Conservation (phyloP, 2,888 invertebrate genomes). For the Drosophila differens region DNA sequence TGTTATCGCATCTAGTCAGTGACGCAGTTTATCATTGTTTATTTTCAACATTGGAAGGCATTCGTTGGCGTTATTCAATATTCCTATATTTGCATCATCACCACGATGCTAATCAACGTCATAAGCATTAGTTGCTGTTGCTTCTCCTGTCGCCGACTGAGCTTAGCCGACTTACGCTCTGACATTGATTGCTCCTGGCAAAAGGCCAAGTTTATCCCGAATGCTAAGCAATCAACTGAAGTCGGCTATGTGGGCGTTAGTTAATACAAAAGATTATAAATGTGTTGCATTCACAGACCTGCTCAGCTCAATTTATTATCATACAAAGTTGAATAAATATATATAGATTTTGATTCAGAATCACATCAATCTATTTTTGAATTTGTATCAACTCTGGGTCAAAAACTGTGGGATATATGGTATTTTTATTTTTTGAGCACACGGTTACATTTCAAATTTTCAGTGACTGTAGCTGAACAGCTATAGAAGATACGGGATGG, state of each 20-base stretch:
- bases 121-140: neutral
- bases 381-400: neutral
- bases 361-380: neutral
- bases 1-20: slow-evolving; percentile 14
- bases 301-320: neutral
- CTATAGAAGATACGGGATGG: neutral
- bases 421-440: no score
- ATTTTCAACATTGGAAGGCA: slow-evolving; percentile 17
- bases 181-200: slow-evolving; percentile 7
- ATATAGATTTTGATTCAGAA: neutral
- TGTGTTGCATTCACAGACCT: neutral
- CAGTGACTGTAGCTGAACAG: no score
- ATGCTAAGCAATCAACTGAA: neutral
- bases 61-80: slow-evolving; percentile 7
- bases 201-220: neutral
- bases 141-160: neutral
- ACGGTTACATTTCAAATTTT: no score
- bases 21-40: slow-evolving; percentile 28
- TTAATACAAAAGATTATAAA: neutral
- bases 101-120: neutral
- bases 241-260: slow-evolving; percentile 2
- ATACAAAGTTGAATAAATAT: neutral
- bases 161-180: slow-evolving; percentile 10
- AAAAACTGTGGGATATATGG: neutral
- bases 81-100: neutral